A percentile compares a stretch with the other conserved stretches of the same genome.
Conservation (phyloP, 2,797 vertebrate genomes). For the Melanotaenia boesemani region DNA sequence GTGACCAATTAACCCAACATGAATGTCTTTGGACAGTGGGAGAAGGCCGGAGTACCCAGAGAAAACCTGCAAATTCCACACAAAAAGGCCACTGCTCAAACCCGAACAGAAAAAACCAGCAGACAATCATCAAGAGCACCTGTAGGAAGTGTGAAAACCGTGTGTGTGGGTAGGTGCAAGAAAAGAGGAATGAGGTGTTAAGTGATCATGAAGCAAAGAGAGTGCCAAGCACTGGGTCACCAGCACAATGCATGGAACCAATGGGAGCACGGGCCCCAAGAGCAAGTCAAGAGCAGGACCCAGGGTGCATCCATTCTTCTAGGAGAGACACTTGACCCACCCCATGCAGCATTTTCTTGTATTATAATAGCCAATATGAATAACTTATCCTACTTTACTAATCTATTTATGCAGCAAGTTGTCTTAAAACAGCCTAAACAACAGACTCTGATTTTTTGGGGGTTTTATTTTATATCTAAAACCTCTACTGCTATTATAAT, state of each 20-base stretch:
- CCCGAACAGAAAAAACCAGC: too few relatives aligned
- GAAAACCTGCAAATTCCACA: too few relatives aligned
- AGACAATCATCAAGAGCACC: background rate
- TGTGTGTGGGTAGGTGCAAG: background rate
- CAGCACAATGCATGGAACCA: background rate
- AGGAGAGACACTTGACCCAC: background rate
- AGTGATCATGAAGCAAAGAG: too few relatives aligned
- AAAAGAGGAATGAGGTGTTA: background rate
- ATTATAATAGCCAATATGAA: background rate
- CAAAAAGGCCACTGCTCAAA: background rate
- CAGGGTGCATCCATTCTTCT: too few relatives aligned
- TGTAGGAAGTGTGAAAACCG: too few relatives aligned
- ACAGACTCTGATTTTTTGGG: too few relatives aligned
- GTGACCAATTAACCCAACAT: too few relatives aligned
- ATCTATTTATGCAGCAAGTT: background rate
- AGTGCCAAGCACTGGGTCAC: background rate
- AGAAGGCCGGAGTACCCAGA: too few relatives aligned
- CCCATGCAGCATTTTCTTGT: background rate
- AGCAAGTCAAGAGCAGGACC: too few relatives aligned
- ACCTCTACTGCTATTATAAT: background rate
- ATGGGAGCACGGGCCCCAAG: too few relatives aligned
- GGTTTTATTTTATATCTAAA: background rate
- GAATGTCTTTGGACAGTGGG: too few relatives aligned
- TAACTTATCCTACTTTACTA: background rate
- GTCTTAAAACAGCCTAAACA: too few relatives aligned